Evolutionary conservation across 2,113 vertebrate genomes (phyloP).

Genomic region (Trichomycterus rosablanca): DNA sequence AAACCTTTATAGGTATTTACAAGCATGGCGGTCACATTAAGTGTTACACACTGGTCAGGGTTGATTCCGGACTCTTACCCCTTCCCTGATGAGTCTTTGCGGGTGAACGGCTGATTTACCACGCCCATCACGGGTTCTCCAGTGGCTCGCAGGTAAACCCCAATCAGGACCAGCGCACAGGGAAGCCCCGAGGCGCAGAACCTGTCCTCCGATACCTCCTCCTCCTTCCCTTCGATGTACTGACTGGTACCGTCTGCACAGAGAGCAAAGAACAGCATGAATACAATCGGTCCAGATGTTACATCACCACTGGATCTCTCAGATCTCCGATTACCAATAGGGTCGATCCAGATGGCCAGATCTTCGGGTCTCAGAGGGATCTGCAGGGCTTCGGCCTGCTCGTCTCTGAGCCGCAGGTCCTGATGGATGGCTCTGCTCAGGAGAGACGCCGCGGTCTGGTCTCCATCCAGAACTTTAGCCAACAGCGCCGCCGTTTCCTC

Average conservation of each 20-base stretch:
- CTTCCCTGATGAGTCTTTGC: conserved; percentile 52
- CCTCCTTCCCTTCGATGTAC: conserved; percentile 65
- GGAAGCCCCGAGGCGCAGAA: conserved; percentile 66
- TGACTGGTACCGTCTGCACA: conserved; percentile 69
- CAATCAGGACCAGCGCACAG: conserved; percentile 76
- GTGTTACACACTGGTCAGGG: too few species aligned
- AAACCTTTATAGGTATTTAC: too few species aligned
- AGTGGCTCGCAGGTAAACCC: conserved; percentile 64
- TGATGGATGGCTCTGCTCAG: conserved; percentile 63
- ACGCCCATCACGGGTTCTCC: conserved; percentile 75
- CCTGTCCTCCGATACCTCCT: conserved; percentile 50
- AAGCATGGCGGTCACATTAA: too few species aligned
- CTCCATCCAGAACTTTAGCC: conserved; percentile 60
- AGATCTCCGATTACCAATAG: conserved; percentile 60
- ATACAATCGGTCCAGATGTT: neutral
- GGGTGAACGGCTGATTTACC: conserved; percentile 76
- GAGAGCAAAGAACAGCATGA: neutral
- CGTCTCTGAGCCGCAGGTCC: conserved; percentile 51
- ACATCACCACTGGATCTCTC: too few species aligned
- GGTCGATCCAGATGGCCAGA: conserved; percentile 73
- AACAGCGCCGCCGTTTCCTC: conserved; percentile 58
- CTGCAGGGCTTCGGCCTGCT: conserved; percentile 45
- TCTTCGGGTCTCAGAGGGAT: conserved; percentile 57
- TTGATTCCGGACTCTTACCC: conserved; percentile 55
- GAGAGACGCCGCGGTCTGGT: conserved; percentile 58